Evolutionary conservation across 2,797 vertebrate genomes (phyloP).

Genomic region (Betta splendens): DNA sequence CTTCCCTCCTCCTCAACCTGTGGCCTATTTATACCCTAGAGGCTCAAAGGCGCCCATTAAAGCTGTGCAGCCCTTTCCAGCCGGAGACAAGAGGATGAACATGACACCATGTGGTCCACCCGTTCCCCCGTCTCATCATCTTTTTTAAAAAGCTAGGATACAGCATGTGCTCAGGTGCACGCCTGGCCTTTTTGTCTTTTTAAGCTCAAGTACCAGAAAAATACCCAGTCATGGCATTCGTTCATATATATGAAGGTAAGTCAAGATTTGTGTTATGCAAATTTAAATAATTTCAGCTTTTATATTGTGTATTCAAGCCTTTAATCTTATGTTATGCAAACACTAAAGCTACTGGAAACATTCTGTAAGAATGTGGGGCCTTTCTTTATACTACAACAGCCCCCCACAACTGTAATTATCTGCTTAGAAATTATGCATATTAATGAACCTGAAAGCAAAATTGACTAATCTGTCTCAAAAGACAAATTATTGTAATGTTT

Average conservation of each 20-base stretch:
- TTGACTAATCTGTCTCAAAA: too few species aligned
- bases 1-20: conserved; percentile 62
- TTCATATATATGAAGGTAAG: conserved; percentile 55
- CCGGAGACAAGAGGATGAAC: conserved; percentile 34
- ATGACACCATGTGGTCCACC: conserved; percentile 6
- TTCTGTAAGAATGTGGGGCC: not conserved
- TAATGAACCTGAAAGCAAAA: not conserved
- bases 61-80: conserved; percentile 49
- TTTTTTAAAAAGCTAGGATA: conserved; percentile 28
- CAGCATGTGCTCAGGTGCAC: conserved; percentile 17
- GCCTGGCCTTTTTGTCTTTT: not conserved
- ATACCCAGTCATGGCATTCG: conserved; percentile 1
- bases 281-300: not conserved
- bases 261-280: not conserved
- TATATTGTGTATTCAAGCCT: not conserved
- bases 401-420: not conserved
- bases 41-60: conserved; percentile 62
- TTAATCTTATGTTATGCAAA: not conserved
- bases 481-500: too few species aligned
- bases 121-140: conserved; percentile 9
- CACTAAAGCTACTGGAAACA: not conserved
- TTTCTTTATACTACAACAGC: not conserved
- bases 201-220: conserved; percentile 13
- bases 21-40: conserved; percentile 71
- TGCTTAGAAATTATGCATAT: conserved; percentile 1